Percentiles rank a stretch among this genome's conserved stretches.
These are phyloP conservation scores for Ovibos moschatus DNA, from an alignment of 2,113 vertebrate species.

Conservation along the genomic window DNA sequence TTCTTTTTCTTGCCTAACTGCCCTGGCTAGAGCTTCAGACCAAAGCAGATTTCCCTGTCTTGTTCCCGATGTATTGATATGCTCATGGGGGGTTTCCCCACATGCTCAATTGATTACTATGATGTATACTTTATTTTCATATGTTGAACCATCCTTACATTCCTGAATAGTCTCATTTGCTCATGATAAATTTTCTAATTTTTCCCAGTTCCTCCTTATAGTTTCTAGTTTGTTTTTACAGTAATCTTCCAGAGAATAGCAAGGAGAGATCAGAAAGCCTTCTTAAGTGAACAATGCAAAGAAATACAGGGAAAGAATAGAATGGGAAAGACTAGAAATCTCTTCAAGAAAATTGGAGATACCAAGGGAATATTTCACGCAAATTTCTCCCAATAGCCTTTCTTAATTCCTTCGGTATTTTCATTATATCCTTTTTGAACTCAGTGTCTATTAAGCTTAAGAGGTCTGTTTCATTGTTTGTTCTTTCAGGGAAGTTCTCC, in stretches of 20 bases:
- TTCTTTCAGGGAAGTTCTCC: neutral
- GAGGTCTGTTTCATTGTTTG: neutral
- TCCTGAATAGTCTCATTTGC: neutral
- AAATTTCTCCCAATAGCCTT: neutral
- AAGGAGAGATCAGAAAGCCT: neutral
- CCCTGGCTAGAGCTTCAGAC: neutral
- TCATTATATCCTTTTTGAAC: neutral
- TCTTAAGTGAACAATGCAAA: neutral
- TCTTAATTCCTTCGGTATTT: neutral
- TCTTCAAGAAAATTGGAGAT: neutral
- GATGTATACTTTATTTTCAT: neutral
- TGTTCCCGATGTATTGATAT: neutral
- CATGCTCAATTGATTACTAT: neutral
- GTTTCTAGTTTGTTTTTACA: neutral
- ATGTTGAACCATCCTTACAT: neutral
- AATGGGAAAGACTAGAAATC: neutral
- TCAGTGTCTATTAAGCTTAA: neutral
- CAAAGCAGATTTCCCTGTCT: neutral
- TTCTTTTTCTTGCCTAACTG: neutral
- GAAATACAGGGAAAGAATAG: neutral
- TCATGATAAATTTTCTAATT: neutral
- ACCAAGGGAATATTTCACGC: neutral
- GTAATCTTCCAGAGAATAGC: neutral
- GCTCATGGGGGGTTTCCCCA: neutral
- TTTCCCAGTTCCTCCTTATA: neutral